Evolutionary conservation across 2,888 invertebrate genomes (phyloP).

Genomic region (Eristalis tenax): DNA sequence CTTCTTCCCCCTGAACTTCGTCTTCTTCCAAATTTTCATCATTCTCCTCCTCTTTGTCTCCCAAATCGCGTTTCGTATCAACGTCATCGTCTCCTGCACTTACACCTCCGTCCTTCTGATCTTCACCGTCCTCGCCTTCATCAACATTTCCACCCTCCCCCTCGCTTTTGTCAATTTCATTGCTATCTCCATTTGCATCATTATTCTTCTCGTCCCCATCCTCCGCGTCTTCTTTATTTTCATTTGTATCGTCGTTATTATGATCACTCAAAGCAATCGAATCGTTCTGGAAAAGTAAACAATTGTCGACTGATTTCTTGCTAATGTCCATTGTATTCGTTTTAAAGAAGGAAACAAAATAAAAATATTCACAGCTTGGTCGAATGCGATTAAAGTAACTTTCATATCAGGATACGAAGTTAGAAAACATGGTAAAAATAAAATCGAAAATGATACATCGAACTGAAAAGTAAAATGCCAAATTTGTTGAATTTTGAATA

Average conservation of each 20-base stretch:
- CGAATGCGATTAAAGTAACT: constrained; percentile 51
- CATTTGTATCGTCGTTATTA: constrained; percentile 53
- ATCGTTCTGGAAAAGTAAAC: constrained; percentile 82
- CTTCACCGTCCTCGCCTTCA: constrained; percentile 61
- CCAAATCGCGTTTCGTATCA: constrained; percentile 50
- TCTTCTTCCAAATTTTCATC: constrained; percentile 32
- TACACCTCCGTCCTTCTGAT: constrained; percentile 26
- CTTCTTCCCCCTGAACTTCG: constrained; percentile 29
- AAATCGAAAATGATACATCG: constrained; percentile 24
- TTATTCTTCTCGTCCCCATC: constrained; percentile 63
- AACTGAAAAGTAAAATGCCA: constrained; percentile 3
- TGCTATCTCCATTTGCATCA: constrained; percentile 67
- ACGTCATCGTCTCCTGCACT: constrained; percentile 2
- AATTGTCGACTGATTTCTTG: constrained; percentile 82
- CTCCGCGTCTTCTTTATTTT: constrained; percentile 60
- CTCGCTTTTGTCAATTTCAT: constrained; percentile 22
- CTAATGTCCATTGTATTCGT: constrained; percentile 72
- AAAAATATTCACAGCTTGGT: constrained; percentile 63
- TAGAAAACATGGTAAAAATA: constrained; percentile 4
- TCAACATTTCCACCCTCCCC: constrained; percentile 68
- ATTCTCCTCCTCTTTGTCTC: constrained; percentile 20
- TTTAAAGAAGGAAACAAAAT: constrained; percentile 36
- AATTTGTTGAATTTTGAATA: constrained; percentile 49
- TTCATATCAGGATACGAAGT: constrained; percentile 37
- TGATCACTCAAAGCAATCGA: constrained; percentile 77